Base-by-base conservation (phyloP, 1,140 invertebrate species). In the Tetramorium alpestre region DNA sequence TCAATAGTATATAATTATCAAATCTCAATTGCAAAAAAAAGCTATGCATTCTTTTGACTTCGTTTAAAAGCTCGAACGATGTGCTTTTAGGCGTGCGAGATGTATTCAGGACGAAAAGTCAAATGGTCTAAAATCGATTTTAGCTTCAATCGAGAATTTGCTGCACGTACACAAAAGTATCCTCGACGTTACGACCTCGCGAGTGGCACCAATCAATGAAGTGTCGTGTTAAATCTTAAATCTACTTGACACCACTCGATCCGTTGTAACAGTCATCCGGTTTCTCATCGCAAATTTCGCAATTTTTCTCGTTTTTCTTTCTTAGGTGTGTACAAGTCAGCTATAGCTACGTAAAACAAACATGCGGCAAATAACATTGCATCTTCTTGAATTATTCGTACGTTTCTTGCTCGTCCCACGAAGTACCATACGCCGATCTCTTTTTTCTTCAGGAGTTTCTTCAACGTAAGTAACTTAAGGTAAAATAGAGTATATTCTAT, bases 161-260 rank as follows among this genome's bases (percentile, higher is more conserved):
- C 22, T 81, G 22, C 7, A 65, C 38, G 6, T 44, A 47, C 33
- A 58, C 44, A 69, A 69, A 84, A 84, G 18, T 49, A 25, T 54
- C 65, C 22, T 25, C 41, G 41, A 60, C n/a, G 2, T 70, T 70
- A 25, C 2, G 8, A 56, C 22, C 51, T 56, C 49, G 65, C 51
- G 38, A 81, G 33, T 44, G 16, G 22, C 65, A 70, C 33, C 49
- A 33, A 82, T 73, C 69, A 73, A 84, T 84, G 54, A 84, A 73
- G 25, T 73, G 54, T 84, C 65, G 33, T 81, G 51, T 41, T 7
- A 73, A 2, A 22, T 4, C n/a, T 60, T 44, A 75, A 49, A 49
- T 73, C 11, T 82, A 75, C 18, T 84, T 22, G 25, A 60, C 51
- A 28, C 54, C 18, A n/a, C 44, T 51, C 33, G 28, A 28, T 38